A percentile compares a stretch with the other conserved stretches of the same genome.
These are phyloP conservation scores for Fistularia tabacaria DNA, from an alignment of 2,797 vertebrate genomes.

Conservation along the genomic window DNA sequence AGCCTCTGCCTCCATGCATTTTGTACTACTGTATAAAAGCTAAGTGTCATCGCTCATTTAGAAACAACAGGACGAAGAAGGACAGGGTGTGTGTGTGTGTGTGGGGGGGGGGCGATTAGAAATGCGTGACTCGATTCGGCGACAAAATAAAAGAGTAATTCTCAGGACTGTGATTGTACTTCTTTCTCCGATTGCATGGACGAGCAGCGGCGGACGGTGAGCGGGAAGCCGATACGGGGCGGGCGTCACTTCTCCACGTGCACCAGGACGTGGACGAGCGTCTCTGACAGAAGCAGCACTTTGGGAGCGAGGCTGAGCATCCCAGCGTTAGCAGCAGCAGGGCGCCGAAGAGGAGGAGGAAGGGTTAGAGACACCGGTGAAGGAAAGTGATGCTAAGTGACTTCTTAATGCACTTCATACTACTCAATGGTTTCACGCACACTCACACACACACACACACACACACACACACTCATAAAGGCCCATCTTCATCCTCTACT, in stretches of 20 bases:
- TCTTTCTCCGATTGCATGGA: slow-evolving; percentile 19
- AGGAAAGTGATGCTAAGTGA: slow-evolving; percentile 42
- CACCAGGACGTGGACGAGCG: slow-evolving; percentile 72
- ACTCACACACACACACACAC: too few species aligned
- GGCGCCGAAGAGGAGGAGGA: slow-evolving; percentile 32
- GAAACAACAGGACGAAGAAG: slow-evolving; percentile 58
- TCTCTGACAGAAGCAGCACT: slow-evolving; percentile 75
- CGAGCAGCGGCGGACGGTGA: too few species aligned
- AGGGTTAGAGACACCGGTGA: slow-evolving; percentile 30
- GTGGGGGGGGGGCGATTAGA: slow-evolving; percentile 40
- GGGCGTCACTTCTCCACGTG: slow-evolving; percentile 56
- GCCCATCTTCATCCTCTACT: too few species aligned
- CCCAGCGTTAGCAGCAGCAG: slow-evolving; percentile 71
- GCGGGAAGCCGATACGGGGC: too few species aligned
- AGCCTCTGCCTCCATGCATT: slow-evolving; percentile 78
- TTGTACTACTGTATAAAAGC: slow-evolving; percentile 79
- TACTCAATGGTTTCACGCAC: background rate
- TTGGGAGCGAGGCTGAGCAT: slow-evolving; percentile 70
- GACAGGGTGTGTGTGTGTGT: slow-evolving; percentile 28
- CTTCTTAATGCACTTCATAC: slow-evolving; percentile 56
- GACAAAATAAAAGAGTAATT: slow-evolving; percentile 70
- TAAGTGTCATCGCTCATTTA: slow-evolving; percentile 66
- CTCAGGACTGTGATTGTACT: slow-evolving; percentile 73
- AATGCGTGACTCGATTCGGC: slow-evolving; percentile 66
- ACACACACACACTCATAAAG: too few species aligned